Evolutionary conservation across 2,888 invertebrate genomes (phyloP), one percentile per base, ranked within the genome.

Genomic region (Eristalis tenax): DNA sequence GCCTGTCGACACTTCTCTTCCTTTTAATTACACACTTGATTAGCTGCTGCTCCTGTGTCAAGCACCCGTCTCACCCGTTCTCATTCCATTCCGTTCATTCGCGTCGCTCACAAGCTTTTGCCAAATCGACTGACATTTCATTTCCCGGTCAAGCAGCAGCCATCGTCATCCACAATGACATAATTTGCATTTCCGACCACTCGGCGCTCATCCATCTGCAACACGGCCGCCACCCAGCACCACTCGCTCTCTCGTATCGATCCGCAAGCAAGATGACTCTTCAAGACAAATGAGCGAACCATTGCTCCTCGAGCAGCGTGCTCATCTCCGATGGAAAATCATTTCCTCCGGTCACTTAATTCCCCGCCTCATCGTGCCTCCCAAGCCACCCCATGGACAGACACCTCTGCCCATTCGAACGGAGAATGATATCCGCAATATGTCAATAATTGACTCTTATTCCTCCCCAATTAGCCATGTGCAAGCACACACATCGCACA

Each of bases 371-470:
- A 66, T 80, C 63, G 4, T 18, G 18, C 50, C 3, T n/a, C 43
- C 43, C 5, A n/a, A 3, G 13, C 43, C n/a, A n/a, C 15, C 2
- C n/a, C 43, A 15, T 15, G 13, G 32, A 32, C 32, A 32, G 32
- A 32, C 32, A 1, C 8, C 15, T 26, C 23, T 28, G 10, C 23
- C 13, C 32, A 50, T 50, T 18, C 15, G 23, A 57, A 64, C 61
- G 59, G 74, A 68, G 64, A 78, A 56, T 75, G 70, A 86, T 79
- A 86, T 86, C 83, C 86, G 86, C 78, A 86, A 86, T 86, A 86
- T 79, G 76, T 83, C 86, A 86, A 83, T 86, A 75, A 86, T 65
- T 86, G 83, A 75, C 75, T 83, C 66, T 66, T 75, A 79, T 78
- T 65, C 70, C 70, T 66, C 70, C 78, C 73, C 82, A 83, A 86